Conservation (phyloP, 1,140 invertebrate species). For the Drosophila teissieri region DNA sequence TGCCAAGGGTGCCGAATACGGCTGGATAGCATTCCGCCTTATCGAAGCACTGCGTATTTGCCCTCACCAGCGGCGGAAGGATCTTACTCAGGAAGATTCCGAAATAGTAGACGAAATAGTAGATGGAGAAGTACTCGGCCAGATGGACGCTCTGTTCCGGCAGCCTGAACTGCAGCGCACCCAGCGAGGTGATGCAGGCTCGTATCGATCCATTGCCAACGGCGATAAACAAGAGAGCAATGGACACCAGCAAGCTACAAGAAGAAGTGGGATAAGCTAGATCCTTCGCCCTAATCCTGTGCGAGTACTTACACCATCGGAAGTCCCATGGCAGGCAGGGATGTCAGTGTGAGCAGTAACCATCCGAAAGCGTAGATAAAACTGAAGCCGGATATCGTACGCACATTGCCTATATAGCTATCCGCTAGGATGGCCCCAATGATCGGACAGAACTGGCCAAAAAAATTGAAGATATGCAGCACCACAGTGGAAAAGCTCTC, state of each 20-base stretch:
- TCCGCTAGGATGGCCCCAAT: slow-evolving; percentile 92
- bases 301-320: slow-evolving; percentile 63
- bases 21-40: slow-evolving; percentile 78
- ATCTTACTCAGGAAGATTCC: slow-evolving; percentile 83
- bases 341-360: slow-evolving; percentile 81
- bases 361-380: slow-evolving; percentile 90
- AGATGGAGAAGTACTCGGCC: slow-evolving; percentile 79
- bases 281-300: background rate
- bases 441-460: slow-evolving; percentile 92
- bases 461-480: slow-evolving; percentile 91
- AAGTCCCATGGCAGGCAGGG: slow-evolving; percentile 59
- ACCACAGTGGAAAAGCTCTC: slow-evolving; percentile 89
- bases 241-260: slow-evolving; percentile 84
- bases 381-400: slow-evolving; percentile 89
- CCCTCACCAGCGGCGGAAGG: slow-evolving; percentile 73
- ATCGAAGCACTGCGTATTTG: slow-evolving; percentile 73
- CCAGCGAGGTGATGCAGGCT: slow-evolving; percentile 94
- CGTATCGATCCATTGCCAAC: slow-evolving; percentile 93
- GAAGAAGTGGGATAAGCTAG: slow-evolving; percentile 52
- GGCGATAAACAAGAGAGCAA: slow-evolving; percentile 88
- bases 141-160: slow-evolving; percentile 72
- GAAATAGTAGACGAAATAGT: slow-evolving; percentile 83
- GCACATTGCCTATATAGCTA: slow-evolving; percentile 88
- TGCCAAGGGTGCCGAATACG: slow-evolving; percentile 74
- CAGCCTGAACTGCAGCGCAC: slow-evolving; percentile 89